Evolutionary conservation across 2,113 vertebrate species (phyloP), one percentile per base, ranked within the genome.

Genomic region (Gallinago paraguaiae): DNA sequence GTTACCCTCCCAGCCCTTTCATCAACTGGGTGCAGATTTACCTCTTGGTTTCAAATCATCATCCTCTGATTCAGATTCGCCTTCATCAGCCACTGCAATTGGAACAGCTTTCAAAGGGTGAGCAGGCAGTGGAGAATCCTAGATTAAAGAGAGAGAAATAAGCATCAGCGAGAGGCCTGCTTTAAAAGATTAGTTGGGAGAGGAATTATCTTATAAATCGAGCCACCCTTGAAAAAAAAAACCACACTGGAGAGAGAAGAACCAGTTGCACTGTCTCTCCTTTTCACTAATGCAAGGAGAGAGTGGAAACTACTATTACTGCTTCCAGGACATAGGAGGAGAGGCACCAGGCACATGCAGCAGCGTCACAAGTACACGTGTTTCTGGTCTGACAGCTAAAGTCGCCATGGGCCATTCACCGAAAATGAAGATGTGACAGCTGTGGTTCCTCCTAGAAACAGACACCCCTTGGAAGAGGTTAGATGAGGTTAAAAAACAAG

Each of bases 21-120:
- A 74, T 70, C 90, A 67, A 3, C 18, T 50, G 3, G 2, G 4
- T 23, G 61, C 59, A 35, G 67, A 19, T 10, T 82, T 97, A 99
- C 99, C 99, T 99, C 99, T 98, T 67, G 99, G 99, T 96, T 99
- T 99, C 43, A 99, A 97, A 95, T 99, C 99, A 71, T 99, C 99
- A 6, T 99, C 99, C 82, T 99, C 99, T 0, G 99, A 99, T 91
- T 99, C 99, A 0, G 99, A 99, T 76, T 99, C 98, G 0, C 99
- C 99, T 63, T 99, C 99, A 33, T 99, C 99, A 3, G 99, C 99
- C 95, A 99, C 99, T 10, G 99, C 99, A 12, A 99, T 99, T 0
- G 99, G 99, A 45, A 99, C 99, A 1, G 98, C 98, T 97, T 98
- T 99, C 85, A 99, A 90, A 4, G 98, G 98, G 89, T 98, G 98